Conservation (phyloP, 2,888 invertebrate species). For the Odontocolon sp. region DNA sequence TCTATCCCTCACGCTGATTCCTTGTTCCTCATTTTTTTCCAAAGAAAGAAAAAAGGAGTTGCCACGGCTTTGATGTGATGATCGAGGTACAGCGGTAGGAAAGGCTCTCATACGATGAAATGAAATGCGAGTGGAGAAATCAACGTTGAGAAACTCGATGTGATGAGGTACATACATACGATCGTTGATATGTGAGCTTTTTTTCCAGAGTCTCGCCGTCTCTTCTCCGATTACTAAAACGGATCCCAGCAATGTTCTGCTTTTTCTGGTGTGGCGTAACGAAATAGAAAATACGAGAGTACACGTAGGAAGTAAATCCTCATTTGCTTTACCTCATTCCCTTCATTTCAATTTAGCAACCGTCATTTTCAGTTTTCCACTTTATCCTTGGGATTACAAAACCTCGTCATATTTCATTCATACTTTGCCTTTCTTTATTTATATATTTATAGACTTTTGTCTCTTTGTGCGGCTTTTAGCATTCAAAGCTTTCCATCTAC, state of each 20-base stretch:
- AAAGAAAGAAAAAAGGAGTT: slow-evolving; percentile 19
- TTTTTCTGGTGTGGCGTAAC: background rate
- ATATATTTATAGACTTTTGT: slow-evolving; percentile 1
- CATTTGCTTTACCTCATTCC: background rate
- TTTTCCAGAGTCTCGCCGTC: background rate
- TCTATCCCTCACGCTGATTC: slow-evolving; percentile 7
- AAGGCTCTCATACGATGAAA: slow-evolving; percentile 2
- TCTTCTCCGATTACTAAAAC: background rate
- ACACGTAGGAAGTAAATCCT: background rate
- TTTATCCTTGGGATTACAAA: background rate
- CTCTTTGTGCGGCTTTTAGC: slow-evolving; percentile 7
- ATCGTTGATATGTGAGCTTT: slow-evolving; percentile 20
- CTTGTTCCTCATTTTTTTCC: background rate
- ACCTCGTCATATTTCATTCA: background rate
- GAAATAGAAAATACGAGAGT: background rate
- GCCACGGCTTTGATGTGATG: slow-evolving; percentile 28
- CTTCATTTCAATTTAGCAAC: background rate
- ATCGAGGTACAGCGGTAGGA: slow-evolving; percentile 8
- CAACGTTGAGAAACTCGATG: background rate
- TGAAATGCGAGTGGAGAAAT: slow-evolving; percentile 5
- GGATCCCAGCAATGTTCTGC: background rate
- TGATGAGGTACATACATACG: background rate
- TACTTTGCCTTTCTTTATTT: background rate
- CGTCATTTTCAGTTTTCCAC: background rate
- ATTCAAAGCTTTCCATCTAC: slow-evolving; percentile 33